Percentiles rank a stretch among this genome's conserved stretches.
Conservation (phyloP, 2,113 vertebrate species). For the Galeopterus variegatus region DNA sequence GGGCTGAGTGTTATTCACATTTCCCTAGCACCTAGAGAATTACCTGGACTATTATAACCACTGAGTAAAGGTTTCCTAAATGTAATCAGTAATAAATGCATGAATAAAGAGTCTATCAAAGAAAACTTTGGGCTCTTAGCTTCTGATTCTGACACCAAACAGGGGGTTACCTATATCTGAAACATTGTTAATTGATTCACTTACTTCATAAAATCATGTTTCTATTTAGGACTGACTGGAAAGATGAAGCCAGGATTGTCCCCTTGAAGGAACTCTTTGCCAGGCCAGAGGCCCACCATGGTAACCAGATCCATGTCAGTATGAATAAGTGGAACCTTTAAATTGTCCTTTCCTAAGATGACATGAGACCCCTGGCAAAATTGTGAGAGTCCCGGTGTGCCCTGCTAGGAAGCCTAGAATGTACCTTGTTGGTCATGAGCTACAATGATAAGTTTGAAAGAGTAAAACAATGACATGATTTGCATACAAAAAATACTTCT, state of each 20-base stretch:
- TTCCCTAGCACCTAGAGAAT: neutral
- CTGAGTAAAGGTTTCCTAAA: neutral
- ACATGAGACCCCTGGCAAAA: constrained; percentile 1
- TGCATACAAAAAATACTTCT: neutral
- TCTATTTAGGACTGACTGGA: neutral
- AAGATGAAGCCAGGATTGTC: neutral
- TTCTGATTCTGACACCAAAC: constrained; percentile 22
- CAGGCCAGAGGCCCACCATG: neutral
- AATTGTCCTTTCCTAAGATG: neutral
- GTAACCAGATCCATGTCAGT: neutral
- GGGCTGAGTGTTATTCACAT: neutral
- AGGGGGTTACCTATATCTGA: neutral
- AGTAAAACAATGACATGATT: constrained; percentile 14
- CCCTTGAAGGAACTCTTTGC: neutral
- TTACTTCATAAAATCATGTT: constrained; percentile 42
- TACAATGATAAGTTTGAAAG: constrained; percentile 7
- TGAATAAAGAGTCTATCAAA: neutral
- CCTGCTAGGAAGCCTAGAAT: constrained; percentile 37
- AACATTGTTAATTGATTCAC: neutral
- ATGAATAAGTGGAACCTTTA: neutral
- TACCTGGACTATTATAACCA: neutral
- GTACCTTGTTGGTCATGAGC: neutral
- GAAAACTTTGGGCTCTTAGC: neutral
- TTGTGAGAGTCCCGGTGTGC: neutral
- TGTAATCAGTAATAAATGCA: neutral